Base-by-base conservation (phyloP, 2,113 vertebrate genomes). In the Murina feae region DNA sequence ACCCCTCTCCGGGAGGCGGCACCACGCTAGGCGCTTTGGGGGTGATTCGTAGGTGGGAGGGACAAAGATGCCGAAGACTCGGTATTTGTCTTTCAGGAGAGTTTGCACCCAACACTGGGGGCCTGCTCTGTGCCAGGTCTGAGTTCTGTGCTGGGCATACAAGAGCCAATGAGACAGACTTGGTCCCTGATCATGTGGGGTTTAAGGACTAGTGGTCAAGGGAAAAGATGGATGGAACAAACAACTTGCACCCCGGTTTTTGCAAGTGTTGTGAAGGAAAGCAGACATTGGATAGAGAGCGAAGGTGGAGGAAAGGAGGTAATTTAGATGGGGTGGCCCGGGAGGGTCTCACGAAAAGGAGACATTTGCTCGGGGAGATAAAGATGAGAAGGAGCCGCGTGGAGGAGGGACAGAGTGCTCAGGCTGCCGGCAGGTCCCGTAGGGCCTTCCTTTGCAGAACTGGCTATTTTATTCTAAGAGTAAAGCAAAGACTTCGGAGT, bases 341-440 rank as follows among this genome's bases (percentile, higher is more conserved):
- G 37, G 20, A 35, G 9, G 37, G 28, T 1, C 23, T 60, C 11
- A 2, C 4, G 10, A 30, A n/a, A 20, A 63, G 28, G 28, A 51
- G 58, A 60, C 4, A 28, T 21, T 13, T 32, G 1, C 4, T 5
- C 11, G 13, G 44, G 16, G 66, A 37, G 51, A 37, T 5, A 42
- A 80, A 42, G 78, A 30, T 11, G 78, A 42, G 78, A 58, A 58
- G 25, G 44, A 55, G 9, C 10, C 9, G 13, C 0, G 0, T 23
- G 63, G 20, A 51, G 53, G 69, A 42, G 25, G 66, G 39, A 28
- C 9, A 49, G 55, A 75, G 37, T 1, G 25, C 2, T 30, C 23
- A 0, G 28, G 35, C 18, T 44, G 44, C 51, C 0, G 0, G 5
- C 37, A 20, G 9, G 18, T 25, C 49, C 32, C 10, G 14, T 0